Conservation (phyloP, 1,140 invertebrate genomes). For the Bathynomus jamesi region DNA sequence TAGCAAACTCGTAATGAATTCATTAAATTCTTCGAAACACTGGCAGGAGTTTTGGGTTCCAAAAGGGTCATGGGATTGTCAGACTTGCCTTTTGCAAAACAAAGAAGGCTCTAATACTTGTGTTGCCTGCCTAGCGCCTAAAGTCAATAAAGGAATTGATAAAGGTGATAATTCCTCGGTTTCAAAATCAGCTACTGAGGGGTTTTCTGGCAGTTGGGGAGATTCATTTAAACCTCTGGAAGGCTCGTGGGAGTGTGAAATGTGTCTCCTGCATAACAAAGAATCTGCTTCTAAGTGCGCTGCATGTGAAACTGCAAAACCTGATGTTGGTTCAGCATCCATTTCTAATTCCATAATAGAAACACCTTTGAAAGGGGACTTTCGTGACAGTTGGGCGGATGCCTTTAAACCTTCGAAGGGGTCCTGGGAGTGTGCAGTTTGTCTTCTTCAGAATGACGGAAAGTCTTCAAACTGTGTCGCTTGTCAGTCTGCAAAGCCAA, state of each 20-base stretch:
- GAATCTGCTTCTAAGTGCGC: background rate
- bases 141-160: background rate
- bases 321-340: background rate
- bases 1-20: background rate
- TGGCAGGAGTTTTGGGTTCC: background rate
- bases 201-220: background rate
- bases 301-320: background rate
- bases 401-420: background rate
- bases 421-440: background rate
- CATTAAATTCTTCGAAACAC: too few relatives aligned
- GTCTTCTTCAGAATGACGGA: background rate
- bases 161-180: background rate
- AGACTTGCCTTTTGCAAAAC: background rate
- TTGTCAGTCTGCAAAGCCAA: background rate
- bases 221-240: background rate
- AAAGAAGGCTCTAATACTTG: background rate
- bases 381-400: background rate
- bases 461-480: background rate
- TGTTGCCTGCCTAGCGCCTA: background rate
- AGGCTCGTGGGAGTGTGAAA: background rate
- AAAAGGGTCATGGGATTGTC: background rate
- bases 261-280: background rate
- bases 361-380: background rate
- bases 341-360: too few relatives aligned
- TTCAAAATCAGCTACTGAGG: background rate